Percentiles rank a stretch among this genome's conserved stretches.
Conservation (phyloP, 2,888 invertebrate species). For the Polietes domitor region DNA sequence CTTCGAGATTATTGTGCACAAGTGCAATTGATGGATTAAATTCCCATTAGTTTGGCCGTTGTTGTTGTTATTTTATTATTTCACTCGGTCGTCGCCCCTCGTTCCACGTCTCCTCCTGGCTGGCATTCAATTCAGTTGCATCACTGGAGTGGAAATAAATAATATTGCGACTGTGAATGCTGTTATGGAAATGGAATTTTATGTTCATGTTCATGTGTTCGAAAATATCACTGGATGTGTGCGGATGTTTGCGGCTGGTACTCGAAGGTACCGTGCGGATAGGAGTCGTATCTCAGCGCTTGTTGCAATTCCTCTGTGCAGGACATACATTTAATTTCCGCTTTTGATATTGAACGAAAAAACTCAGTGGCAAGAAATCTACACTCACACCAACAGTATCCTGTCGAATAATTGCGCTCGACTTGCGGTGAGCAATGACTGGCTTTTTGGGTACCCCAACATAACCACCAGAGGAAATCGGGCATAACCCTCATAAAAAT, state of each 20-base stretch:
- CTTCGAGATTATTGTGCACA: conserved; percentile 62
- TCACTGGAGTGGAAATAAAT: conserved; percentile 66
- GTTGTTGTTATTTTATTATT: conserved; percentile 16
- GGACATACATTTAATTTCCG: conserved; percentile 68
- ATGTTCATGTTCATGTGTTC: conserved; percentile 57
- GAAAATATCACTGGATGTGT: conserved; percentile 46
- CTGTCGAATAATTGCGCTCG: background rate
- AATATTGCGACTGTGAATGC: conserved; percentile 64
- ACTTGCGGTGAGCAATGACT: too few relatives aligned
- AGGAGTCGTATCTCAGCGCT: conserved; percentile 53
- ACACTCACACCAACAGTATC: conserved; percentile 1
- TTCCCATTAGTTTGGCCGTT: conserved; percentile 52
- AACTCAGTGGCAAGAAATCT: too few relatives aligned
- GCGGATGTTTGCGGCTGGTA: conserved; percentile 9
- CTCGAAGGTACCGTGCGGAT: conserved; percentile 15
- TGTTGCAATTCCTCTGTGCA: conserved; percentile 60
- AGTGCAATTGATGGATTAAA: conserved; percentile 67
- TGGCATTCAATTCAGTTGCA: conserved; percentile 53
- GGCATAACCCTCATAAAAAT: too few relatives aligned
- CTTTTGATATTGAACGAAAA: conserved; percentile 54
- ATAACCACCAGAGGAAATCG: too few relatives aligned
- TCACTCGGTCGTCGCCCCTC: conserved; percentile 10
- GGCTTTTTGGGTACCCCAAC: too few relatives aligned
- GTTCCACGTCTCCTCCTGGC: conserved; percentile 20
- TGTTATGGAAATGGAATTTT: conserved; percentile 66